Evolutionary conservation across 2,797 vertebrate species (phyloP).

Genomic region (Gallirallus australis): DNA sequence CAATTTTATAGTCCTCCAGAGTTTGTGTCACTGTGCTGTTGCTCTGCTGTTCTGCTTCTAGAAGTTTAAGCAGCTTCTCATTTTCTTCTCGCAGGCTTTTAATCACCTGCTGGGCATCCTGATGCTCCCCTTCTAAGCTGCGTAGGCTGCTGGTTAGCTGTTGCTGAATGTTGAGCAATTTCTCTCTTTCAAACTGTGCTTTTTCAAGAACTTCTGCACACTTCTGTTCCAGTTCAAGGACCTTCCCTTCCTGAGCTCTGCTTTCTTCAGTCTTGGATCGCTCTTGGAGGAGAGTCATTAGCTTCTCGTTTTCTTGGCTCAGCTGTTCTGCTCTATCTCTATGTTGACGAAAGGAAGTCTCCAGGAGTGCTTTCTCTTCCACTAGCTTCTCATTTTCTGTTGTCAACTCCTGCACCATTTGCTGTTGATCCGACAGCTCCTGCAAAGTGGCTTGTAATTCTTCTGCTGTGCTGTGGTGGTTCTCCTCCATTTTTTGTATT

Average conservation of each 20-base stretch:
- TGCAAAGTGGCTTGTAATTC: constrained; percentile 97
- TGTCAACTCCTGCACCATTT: constrained; percentile 95
- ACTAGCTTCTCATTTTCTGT: constrained; percentile 92
- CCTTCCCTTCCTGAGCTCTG: constrained; percentile 78
- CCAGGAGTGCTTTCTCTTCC: constrained; percentile 91
- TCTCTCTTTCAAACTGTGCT: constrained; percentile 92
- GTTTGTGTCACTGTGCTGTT: constrained; percentile 66
- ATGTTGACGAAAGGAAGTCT: constrained; percentile 92
- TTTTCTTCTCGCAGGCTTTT: constrained; percentile 85
- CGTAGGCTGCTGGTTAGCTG: constrained; percentile 92
- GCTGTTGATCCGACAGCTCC: constrained; percentile 95
- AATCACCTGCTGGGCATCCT: constrained; percentile 84
- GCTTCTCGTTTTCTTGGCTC: constrained; percentile 90
- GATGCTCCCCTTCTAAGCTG: constrained; percentile 90
- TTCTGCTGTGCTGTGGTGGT: constrained; percentile 94
- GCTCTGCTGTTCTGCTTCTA: constrained; percentile 83
- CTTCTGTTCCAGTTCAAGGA: constrained; percentile 89
- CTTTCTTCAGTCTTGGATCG: constrained; percentile 82
- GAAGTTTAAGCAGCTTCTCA: constrained; percentile 79
- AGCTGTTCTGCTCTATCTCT: constrained; percentile 89
- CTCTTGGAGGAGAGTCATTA: constrained; percentile 87
- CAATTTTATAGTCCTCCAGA: constrained; percentile 82
- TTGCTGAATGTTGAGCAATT: constrained; percentile 94
- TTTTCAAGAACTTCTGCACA: constrained; percentile 90
- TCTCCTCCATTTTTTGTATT: constrained; percentile 97